phyloP scores from a whole-genome alignment of 2,888 invertebrate species.

The Agriotes lineatus region DNA sequence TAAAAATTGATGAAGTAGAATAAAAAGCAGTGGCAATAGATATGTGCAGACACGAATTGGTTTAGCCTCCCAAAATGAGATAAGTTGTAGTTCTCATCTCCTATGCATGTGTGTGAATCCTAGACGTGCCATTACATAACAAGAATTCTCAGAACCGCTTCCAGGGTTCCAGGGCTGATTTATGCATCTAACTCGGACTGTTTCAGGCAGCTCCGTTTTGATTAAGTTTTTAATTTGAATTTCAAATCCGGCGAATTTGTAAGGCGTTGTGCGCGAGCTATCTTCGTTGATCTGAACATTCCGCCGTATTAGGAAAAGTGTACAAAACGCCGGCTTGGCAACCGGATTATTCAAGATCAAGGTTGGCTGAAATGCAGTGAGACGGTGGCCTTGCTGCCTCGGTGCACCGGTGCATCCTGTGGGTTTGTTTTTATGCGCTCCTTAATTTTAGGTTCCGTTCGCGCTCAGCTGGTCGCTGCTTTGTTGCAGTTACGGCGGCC shows the following conservation, averaged over 20 bases:
- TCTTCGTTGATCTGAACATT: conserved; percentile 6
- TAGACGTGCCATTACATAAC: background rate
- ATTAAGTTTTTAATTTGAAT: conserved; percentile 24
- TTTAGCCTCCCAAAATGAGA: too few relatives aligned
- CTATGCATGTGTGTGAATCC: too few relatives aligned
- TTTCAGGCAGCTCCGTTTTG: conserved; percentile 14
- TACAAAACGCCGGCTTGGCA: conserved; percentile 4
- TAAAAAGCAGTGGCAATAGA: too few relatives aligned
- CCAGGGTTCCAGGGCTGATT: background rate
- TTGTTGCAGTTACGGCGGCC: background rate
- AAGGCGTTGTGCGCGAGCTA: conserved; percentile 14
- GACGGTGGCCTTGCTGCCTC: conserved; percentile 37
- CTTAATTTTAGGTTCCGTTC: conserved; percentile 30
- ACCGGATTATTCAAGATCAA: conserved; percentile 59
- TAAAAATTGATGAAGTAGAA: too few relatives aligned
- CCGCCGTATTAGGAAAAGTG: conserved; percentile 13
- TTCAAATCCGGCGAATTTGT: conserved; percentile 19
- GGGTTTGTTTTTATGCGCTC: conserved; percentile 11
- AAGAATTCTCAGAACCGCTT: conserved; percentile 7
- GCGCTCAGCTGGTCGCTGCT: conserved; percentile 14
- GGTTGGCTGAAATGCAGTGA: conserved; percentile 46
- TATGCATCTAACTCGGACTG: conserved; percentile 7
- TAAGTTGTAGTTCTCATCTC: too few relatives aligned
- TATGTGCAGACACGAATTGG: too few relatives aligned
- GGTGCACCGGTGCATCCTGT: conserved; percentile 36